Evolutionary conservation across 1,140 invertebrate genomes (phyloP).

Genomic region (Bacillus rossius): DNA sequence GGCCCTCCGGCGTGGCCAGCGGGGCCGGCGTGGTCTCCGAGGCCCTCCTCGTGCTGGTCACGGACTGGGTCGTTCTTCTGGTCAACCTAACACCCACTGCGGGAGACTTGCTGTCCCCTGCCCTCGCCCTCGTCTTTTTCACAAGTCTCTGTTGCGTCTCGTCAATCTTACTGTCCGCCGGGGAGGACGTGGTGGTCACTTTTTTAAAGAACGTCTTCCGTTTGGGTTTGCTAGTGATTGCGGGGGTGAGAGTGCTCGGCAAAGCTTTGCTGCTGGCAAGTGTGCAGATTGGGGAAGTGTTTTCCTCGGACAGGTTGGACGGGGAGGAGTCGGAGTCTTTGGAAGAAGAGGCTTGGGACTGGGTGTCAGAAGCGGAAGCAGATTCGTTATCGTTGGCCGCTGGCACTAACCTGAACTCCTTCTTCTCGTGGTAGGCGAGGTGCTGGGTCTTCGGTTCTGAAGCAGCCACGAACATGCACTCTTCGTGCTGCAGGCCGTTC

Average conservation of each 20-base stretch:
- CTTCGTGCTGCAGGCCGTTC: conserved; percentile 60
- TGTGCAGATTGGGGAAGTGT: background rate
- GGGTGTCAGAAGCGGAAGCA: background rate
- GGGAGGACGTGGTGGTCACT: background rate
- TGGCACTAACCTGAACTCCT: conserved; percentile 18
- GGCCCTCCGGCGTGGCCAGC: background rate
- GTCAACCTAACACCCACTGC: background rate
- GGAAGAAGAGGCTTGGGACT: background rate
- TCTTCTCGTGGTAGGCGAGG: conserved; percentile 16
- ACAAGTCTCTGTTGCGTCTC: background rate
- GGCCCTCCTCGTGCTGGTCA: conserved; percentile 15
- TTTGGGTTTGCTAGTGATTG: background rate
- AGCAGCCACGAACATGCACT: conserved; percentile 64
- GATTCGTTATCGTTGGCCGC: background rate
- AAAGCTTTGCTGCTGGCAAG: background rate
- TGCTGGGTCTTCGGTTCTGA: conserved; percentile 24
- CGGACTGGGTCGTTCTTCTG: background rate
- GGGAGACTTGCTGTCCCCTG: background rate
- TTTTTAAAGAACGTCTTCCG: conserved; percentile 5
- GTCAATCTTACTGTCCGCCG: background rate
- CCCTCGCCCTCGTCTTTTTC: too few relatives aligned
- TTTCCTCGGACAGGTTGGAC: background rate
- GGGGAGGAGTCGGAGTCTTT: background rate
- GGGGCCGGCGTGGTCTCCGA: background rate
- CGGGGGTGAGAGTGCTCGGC: background rate